Base-by-base conservation (phyloP, 2,888 invertebrate species). In the Graphium colonna region DNA sequence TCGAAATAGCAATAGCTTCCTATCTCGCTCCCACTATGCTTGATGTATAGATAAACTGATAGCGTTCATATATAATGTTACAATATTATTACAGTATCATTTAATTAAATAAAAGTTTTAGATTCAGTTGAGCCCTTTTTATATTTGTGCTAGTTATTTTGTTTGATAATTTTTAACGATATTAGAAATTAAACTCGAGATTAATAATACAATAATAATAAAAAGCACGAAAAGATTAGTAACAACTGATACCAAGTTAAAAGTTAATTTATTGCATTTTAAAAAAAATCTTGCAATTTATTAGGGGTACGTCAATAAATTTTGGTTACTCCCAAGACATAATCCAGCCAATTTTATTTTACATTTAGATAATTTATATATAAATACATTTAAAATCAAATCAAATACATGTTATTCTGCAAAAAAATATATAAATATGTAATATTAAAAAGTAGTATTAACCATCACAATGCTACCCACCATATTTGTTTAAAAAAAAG, bases 321-420 rank as follows among this genome's bases (percentile, higher is more conserved):
- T 52, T 56, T 61, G 64, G 71, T 81, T 79, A 77, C 67, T 69
- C 40, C 42, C 26, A 75, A 67, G 61, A 60, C 43, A 70, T 71
- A 72, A 73, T 82, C 79, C 82, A 80, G 67, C 76, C 80, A 73
- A 80, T 77, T 77, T 73, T 56, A 58, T 67, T 68, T 57, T 49
- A 44, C 9, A 3, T 16, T 8, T 17, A 4, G 3, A 16, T n/a
- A 12, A n/a, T 39, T 36, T 42, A 21, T 21, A 21, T 21, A 21
- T 21, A 21, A 21, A 21, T 21, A 21, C 5, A 21, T 21, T 21
- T 3, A n/a, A 21, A 21, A 21, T 21, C 21, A 21, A 21, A 5
- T 3, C 5, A 21, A 0, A 15, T 47, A 52, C 33, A 41, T 31
- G 40, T 17, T 40, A 10, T 51, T 51, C 5, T 21, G 21, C 51